Base-by-base conservation (phyloP, 2,888 invertebrate species). In the Seira sanloemensis region DNA sequence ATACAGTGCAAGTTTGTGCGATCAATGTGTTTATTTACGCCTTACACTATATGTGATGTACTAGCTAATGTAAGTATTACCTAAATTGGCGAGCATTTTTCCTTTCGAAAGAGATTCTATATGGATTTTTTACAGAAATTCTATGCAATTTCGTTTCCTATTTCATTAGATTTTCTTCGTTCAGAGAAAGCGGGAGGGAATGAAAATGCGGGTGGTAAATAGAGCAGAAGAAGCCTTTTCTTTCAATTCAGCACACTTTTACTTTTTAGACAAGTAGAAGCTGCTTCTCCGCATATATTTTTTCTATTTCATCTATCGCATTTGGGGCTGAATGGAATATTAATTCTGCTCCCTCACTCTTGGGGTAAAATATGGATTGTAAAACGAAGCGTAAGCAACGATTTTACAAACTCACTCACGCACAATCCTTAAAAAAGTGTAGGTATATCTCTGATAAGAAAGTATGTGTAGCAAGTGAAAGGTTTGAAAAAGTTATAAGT, bases 281-380 rank as follows among this genome's bases (percentile, higher is more conserved):
- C 54, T 21, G 21, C n/a, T n/a, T n/a, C n/a, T n/a, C n/a, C 19
- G 54, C 27, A 37, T 58, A 18, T 23, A 71, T 23, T 46, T 78
- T 77, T 23, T 67, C 65, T 23, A 21, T 78, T 72, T 46, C 72
- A 72, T 78, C 68, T 78, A 69, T 78, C 73, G 19, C 50, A 73
- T 72, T 54, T 67, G 65, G 19, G 79, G 73, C 67, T 79, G 73
- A 79, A 73, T 79, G 67, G 79, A 79, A 79, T 79, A 73, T 73
- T 79, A 79, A 79, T 79, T 50, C 25, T 68, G 18, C 46, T 37
- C 37, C 26, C n/a, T n/a, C n/a, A n/a, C n/a, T n/a, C n/a, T n/a
- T n/a, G n/a, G n/a, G n/a, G n/a, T n/a, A n/a, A n/a, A n/a, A n/a
- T n/a, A n/a, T n/a, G n/a, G n/a, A n/a, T n/a, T n/a, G n/a, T n/a